Evolutionary conservation across 2,888 invertebrate genomes (phyloP).

Genomic region (Clivina fossor): DNA sequence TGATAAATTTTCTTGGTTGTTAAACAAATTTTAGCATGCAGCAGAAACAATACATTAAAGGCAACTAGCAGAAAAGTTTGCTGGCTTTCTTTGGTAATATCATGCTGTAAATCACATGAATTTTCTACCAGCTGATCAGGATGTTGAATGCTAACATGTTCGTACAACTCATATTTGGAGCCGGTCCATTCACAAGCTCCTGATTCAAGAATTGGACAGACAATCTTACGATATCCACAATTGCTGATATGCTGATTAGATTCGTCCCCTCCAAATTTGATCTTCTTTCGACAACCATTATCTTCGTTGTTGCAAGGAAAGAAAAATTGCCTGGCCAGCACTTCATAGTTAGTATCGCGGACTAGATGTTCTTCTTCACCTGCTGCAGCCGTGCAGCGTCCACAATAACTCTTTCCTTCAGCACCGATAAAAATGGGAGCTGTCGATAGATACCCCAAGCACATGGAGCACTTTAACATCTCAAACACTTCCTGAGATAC

Average conservation of each 20-base stretch:
- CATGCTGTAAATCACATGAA: background rate
- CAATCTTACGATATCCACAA: background rate
- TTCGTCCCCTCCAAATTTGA: background rate
- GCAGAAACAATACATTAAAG: background rate
- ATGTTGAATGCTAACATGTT: background rate
- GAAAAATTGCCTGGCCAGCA: background rate
- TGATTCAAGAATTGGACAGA: slow-evolving; percentile 4
- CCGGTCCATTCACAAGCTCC: background rate
- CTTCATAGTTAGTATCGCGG: no score
- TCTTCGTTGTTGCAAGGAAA: slow-evolving; percentile 8
- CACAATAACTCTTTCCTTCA: no score
- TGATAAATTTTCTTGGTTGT: slow-evolving; percentile 2
- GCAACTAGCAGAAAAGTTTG: background rate
- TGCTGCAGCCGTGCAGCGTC: no score
- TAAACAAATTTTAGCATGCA: slow-evolving; percentile 5
- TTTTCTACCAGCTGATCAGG: slow-evolving; percentile 1
- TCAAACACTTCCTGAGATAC: no score
- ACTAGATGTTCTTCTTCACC: no score
- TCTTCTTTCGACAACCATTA: background rate
- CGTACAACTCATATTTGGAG: background rate
- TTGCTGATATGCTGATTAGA: background rate
- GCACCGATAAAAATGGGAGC: no score
- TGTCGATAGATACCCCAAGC: no score
- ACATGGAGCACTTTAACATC: no score
- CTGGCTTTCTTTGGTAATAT: background rate